Conservation (phyloP, 2,797 vertebrate genomes). For the Paedocypris micromegethes region DNA sequence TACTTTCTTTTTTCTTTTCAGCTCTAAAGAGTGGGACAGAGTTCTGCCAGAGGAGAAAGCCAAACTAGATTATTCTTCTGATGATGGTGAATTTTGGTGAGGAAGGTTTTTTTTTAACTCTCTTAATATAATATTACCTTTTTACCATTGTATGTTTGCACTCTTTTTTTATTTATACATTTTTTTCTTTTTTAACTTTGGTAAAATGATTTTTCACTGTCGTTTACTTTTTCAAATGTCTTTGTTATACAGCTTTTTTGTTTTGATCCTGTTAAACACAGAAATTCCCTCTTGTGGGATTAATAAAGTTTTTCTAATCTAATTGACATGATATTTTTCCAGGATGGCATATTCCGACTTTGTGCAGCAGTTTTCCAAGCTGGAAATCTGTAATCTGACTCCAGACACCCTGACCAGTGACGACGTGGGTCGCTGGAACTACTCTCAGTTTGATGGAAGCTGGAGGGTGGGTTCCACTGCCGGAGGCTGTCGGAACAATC, state of each 20-base stretch:
- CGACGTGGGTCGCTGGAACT: constrained; percentile 55
- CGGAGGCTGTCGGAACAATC: constrained; percentile 64
- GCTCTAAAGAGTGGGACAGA: constrained; percentile 65
- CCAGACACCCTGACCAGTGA: constrained; percentile 59
- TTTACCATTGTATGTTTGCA: too few relatives aligned
- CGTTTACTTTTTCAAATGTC: too few relatives aligned
- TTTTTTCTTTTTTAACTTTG: too few relatives aligned
- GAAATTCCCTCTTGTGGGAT: too few relatives aligned
- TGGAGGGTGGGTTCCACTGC: constrained; percentile 70
- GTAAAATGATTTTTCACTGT: too few relatives aligned
- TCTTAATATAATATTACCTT: neutral
- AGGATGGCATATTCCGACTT: constrained; percentile 73
- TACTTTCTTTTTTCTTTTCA: constrained; percentile 29
- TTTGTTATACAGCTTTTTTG: too few relatives aligned
- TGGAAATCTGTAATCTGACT: constrained; percentile 76
- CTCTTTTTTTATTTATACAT: too few relatives aligned
- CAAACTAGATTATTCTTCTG: constrained; percentile 58
- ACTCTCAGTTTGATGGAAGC: constrained; percentile 62
- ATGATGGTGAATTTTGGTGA: constrained; percentile 77
- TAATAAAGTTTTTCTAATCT: too few relatives aligned
- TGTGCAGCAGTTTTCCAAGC: constrained; percentile 54
- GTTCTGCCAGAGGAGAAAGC: constrained; percentile 57
- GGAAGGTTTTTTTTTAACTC: neutral
- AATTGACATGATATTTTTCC: neutral
- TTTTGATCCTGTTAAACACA: too few relatives aligned